Evolutionary conservation across 2,113 vertebrate species (phyloP), one percentile per base, ranked within the genome.

Genomic region (Perca flavescens): DNA sequence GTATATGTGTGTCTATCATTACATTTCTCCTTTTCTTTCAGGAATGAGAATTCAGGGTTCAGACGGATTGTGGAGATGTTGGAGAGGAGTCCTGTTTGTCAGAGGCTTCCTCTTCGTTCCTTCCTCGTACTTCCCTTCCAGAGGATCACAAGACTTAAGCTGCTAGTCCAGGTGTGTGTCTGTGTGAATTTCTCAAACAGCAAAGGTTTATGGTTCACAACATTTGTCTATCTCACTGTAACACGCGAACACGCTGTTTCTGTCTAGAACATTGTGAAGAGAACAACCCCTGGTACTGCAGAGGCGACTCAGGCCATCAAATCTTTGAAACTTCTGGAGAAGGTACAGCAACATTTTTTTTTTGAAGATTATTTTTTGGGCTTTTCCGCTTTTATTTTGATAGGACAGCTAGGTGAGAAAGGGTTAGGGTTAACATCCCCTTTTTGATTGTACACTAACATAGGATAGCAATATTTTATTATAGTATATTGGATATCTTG

Each of bases 111-210:
- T 16, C 96, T 99, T 4, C 98, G 99, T 54, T 99, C 98, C 64
- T 99, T 99, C 89, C 97, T 99, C 43, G 97, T 99, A 31, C 96
- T 99, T 43, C 98, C 98, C 5, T 99, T 99, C 85, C 98, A 99
- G 86, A 96, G 98, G 49, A 99, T 99, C 85, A 99, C 97, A 49
- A 96, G 98, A 7, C 95, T 99, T 58, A 99, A 98, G 77, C 96
- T 99, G 74, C 96, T 99, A 70, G 96, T 99, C 1, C 98, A 99
- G 96, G 98, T 99, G 57, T 71, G 31, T 68, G 31, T 36, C 49
- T 69, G 4, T 54, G 31, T 40, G 17, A 5, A 40, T 19, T 10
- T 71, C 11, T 78, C 6, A 70, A 65, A 52, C 5, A 0, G 9
- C 12, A 58, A 65, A 22, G 1, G 8, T 5, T 58, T 14, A 74